Evolutionary conservation across 2,888 invertebrate genomes (phyloP), one percentile per base, ranked within the genome.

Genomic region (Eilema caniola): DNA sequence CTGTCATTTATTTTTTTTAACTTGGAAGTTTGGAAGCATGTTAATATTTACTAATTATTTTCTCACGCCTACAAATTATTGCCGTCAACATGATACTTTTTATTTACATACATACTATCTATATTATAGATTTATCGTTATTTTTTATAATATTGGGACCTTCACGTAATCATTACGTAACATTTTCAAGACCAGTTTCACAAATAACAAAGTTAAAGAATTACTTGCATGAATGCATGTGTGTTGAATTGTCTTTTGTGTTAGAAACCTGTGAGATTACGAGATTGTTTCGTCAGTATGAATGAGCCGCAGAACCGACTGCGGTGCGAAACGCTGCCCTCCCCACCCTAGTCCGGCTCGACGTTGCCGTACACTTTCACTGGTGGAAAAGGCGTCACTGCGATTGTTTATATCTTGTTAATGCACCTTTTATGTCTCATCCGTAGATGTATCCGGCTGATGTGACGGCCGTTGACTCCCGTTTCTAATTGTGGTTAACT

Each of bases 371-470:
- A 78, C 81, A 85, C 85, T 85, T 85, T 85, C 85, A 85, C 85
- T 84, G 77, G 73, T 78, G 76, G 82, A 77, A 80, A 82, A 83
- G 79, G 79, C 79, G 78, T 56, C 74, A 68, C 67, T 74, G 76
- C 83, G 71, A 85, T 87, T 87, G 87, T 86, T 85, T 86, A 82
- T 81, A 80, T 78, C 81, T 83, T 81, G 78, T 81, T 87, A 88
- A 89, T 87, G 86, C 83, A 82, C 83, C 86, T 90, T 89, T 88
- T 89, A 86, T 87, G 77, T 77, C 78, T 83, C 84, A 75, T 86
- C 86, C 66, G 66, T 88, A 88, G 89, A 90, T 90, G 87, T 90
- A 90, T 93, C 92, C 92, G 92, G 88, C 88, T 90, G 88, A 90
- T 89, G 86, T 78, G 83, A 84, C 84, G 91, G 89, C 87, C 90